Evolutionary conservation across 2,797 vertebrate genomes (phyloP).

Genomic region (Syngnathus rostellatus): DNA sequence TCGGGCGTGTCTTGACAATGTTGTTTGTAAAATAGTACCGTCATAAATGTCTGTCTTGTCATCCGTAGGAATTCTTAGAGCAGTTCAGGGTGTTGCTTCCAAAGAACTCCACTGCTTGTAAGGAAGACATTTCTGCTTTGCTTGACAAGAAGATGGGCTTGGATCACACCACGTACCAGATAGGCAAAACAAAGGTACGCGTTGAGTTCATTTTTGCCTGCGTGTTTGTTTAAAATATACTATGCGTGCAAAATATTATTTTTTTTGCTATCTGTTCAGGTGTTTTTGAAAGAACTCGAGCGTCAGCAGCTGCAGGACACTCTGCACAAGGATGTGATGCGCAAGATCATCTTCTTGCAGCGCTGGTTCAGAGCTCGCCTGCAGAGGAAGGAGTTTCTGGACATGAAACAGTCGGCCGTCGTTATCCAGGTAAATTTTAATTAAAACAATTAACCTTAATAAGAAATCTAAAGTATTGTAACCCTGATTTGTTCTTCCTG

Average conservation of each 20-base stretch:
- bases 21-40: background rate
- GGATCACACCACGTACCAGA: constrained; percentile 84
- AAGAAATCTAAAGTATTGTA: no score
- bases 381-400: constrained; percentile 78
- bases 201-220: background rate
- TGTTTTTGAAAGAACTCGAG: constrained; percentile 90
- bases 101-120: constrained; percentile 69
- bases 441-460: no score
- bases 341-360: constrained; percentile 89
- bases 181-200: constrained; percentile 91
- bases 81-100: constrained; percentile 92
- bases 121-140: constrained; percentile 75
- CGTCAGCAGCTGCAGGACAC: constrained; percentile 85
- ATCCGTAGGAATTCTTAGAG: constrained; percentile 81
- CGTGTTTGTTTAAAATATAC: background rate
- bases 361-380: constrained; percentile 82
- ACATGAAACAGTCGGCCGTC: constrained; percentile 69
- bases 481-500: background rate
- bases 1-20: background rate
- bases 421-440: constrained; percentile 75
- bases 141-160: constrained; percentile 76
- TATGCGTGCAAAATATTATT: background rate
- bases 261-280: constrained; percentile 57
- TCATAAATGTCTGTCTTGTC: background rate
- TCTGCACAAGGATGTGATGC: constrained; percentile 88